These are phyloP conservation scores for Vanessa tameamea DNA, from an alignment of 1,140 invertebrate genomes.

Conservation along the genomic window DNA sequence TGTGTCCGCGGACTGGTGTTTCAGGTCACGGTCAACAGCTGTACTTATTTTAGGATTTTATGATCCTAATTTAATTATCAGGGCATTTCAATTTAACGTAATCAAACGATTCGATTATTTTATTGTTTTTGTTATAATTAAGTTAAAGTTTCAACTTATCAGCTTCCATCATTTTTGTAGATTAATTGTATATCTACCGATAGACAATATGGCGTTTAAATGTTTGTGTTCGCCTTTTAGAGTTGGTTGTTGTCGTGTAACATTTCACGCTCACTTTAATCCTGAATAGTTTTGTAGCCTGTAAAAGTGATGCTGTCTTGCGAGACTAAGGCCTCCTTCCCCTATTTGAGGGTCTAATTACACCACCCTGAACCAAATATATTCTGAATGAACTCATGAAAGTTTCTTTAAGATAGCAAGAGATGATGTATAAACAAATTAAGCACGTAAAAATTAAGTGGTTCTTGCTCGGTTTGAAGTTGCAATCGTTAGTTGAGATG, in stretches of 20 bases:
- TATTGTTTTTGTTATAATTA: not conserved
- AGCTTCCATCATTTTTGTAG: not conserved
- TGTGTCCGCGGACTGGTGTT: not conserved
- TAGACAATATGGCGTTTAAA: not conserved
- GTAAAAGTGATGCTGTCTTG: no score
- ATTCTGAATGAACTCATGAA: no score
- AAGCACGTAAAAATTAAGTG: no score
- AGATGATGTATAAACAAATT: no score
- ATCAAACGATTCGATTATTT: not conserved
- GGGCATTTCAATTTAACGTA: not conserved
- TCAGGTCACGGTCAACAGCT: conserved; percentile 1
- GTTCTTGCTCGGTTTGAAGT: not conserved
- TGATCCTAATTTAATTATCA: conserved; percentile 1
- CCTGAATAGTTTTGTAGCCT: not conserved
- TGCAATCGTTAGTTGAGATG: no score
- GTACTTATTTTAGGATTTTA: not conserved
- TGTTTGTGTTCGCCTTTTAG: not conserved
- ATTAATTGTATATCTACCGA: not conserved
- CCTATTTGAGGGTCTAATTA: no score
- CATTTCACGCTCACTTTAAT: conserved; percentile 21
- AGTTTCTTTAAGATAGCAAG: no score
- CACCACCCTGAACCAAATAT: no score
- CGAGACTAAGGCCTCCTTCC: no score
- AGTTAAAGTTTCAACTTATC: not conserved
- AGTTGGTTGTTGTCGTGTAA: not conserved